phyloP scores from a whole-genome alignment of 1,140 invertebrate genomes.

The Ceratina australensis region DNA sequence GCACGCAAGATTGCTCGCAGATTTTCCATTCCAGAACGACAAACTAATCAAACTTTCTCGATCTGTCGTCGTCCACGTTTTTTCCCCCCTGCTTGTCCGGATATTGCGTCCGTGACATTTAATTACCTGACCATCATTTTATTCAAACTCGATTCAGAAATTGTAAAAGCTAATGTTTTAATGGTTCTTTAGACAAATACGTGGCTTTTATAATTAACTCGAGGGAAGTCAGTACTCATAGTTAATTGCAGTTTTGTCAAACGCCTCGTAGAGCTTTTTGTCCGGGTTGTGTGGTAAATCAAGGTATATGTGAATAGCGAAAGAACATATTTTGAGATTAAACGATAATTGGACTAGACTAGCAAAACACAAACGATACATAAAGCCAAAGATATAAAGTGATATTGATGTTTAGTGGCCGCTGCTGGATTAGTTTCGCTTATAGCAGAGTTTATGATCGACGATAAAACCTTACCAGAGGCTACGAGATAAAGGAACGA shows the following conservation, averaged over 20 bases:
- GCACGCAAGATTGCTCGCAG: slow-evolving; percentile 27
- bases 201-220: too few relatives aligned
- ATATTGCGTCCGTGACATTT: background rate
- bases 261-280: too few relatives aligned
- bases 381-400: slow-evolving; percentile 30
- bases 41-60: slow-evolving; percentile 54
- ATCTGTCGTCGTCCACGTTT: slow-evolving; percentile 4
- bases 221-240: too few relatives aligned
- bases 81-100: background rate
- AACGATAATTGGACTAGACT: too few relatives aligned
- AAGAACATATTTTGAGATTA: too few relatives aligned
- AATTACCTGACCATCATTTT: slow-evolving; percentile 1
- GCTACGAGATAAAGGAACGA: background rate
- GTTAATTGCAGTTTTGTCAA: too few relatives aligned
- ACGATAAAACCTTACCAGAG: slow-evolving; percentile 14
- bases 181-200: too few relatives aligned
- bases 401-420: slow-evolving; percentile 29
- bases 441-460: slow-evolving; percentile 11
- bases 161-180: too few relatives aligned
- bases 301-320: too few relatives aligned
- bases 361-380: background rate
- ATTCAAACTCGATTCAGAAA: background rate
- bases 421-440: slow-evolving; percentile 26
- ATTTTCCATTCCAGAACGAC: slow-evolving; percentile 18
- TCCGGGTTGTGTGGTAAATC: too few relatives aligned